Conservation (phyloP, 2,113 vertebrate species). For the Corythaixoides concolor region DNA sequence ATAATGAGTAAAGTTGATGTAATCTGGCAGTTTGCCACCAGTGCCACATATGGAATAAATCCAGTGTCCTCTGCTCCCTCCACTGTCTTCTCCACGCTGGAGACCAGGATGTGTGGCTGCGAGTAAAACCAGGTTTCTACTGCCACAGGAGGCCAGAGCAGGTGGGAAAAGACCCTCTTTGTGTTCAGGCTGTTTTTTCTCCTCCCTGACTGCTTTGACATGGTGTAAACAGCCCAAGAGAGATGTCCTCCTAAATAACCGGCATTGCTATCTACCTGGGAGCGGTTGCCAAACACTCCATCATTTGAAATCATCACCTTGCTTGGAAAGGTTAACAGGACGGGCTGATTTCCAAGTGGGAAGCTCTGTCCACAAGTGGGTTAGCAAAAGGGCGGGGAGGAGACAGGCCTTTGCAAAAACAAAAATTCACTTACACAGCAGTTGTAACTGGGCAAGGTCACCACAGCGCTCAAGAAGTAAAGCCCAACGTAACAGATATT, state of each 20-base stretch:
- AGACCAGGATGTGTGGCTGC: neutral
- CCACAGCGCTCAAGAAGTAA: neutral
- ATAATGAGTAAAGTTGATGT: neutral
- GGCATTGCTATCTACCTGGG: neutral
- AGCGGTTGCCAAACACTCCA: neutral
- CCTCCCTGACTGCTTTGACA: neutral
- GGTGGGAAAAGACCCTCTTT: neutral
- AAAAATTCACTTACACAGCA: slow-evolving; percentile 38
- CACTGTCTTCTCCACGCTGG: neutral
- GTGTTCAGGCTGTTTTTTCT: neutral
- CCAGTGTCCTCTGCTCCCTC: neutral
- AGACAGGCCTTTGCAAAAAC: neutral
- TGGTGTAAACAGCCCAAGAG: neutral
- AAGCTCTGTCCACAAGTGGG: slow-evolving; percentile 38
- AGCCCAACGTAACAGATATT: neutral
- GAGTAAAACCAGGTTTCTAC: neutral
- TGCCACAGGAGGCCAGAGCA: neutral
- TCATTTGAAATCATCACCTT: neutral
- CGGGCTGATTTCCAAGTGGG: slow-evolving; percentile 27
- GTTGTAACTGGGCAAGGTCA: neutral
- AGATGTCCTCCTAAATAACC: neutral
- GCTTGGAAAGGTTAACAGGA: slow-evolving; percentile 17
- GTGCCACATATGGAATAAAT: neutral
- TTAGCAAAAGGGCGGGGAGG: slow-evolving; percentile 32
- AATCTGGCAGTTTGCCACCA: neutral